Conservation (phyloP, 2,797 vertebrate species). For the Rhabdomys pumilio region DNA sequence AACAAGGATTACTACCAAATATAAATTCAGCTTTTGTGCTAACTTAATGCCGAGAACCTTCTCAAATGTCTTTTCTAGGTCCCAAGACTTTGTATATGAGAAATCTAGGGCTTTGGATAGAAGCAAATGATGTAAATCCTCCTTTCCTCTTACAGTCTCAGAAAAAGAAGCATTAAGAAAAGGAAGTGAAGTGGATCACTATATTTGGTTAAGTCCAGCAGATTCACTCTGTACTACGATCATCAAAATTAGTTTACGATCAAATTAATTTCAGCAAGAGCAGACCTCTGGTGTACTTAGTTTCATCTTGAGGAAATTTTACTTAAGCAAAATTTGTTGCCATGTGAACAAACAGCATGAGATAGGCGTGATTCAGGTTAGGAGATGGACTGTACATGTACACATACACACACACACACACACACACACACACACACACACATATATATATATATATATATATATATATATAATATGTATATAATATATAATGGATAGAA, state of each 20-base stretch:
- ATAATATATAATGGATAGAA: too few species aligned
- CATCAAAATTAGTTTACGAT: slow-evolving; percentile 28
- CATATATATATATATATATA: background rate
- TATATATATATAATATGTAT: too few species aligned
- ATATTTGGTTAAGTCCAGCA: background rate
- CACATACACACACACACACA: too few species aligned
- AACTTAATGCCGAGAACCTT: background rate
- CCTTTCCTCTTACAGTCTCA: background rate
- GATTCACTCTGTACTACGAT: background rate
- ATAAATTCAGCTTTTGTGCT: slow-evolving; percentile 49
- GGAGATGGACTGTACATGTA: background rate
- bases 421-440: too few species aligned
- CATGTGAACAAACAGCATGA: background rate
- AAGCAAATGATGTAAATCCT: background rate
- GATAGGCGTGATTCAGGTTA: background rate
- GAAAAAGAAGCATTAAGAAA: slow-evolving; percentile 24
- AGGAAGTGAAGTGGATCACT: slow-evolving; percentile 14
- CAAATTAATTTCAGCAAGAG: background rate
- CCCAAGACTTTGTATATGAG: background rate
- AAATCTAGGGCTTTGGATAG: background rate
- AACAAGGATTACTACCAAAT: background rate
- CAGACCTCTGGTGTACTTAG: background rate
- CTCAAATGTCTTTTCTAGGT: background rate
- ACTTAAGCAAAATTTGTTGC: background rate
- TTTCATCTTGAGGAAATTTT: slow-evolving; percentile 21